These are phyloP conservation scores for Sminthurides aquaticus DNA, from an alignment of 2,888 invertebrate species.

Conservation along the genomic window DNA sequence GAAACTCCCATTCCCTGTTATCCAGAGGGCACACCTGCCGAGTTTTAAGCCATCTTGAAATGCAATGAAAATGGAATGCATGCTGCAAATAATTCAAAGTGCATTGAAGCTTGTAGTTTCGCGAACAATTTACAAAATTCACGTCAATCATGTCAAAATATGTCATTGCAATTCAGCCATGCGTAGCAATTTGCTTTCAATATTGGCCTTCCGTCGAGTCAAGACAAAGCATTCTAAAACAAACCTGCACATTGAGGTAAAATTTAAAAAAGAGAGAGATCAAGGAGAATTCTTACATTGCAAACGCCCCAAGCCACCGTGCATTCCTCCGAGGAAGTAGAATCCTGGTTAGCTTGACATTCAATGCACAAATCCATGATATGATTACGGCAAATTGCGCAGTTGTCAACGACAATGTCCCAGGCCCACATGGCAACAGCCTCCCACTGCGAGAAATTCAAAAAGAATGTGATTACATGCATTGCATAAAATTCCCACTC, in stretches of 20 bases:
- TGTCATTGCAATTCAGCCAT: neutral
- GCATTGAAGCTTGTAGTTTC: neutral
- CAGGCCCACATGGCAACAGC: constrained; percentile 99
- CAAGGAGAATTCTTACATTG: constrained; percentile 78
- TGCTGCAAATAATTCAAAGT: constrained; percentile 57
- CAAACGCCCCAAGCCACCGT: constrained; percentile 99
- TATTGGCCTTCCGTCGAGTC: neutral
- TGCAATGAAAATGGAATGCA: constrained; percentile 99
- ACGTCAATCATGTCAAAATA: too few species aligned
- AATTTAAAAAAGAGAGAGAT: too few species aligned
- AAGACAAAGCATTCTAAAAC: neutral
- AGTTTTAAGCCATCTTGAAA: constrained; percentile 98
- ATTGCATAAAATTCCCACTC: neutral
- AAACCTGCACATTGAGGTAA: too few species aligned
- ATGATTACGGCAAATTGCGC: constrained; percentile 98
- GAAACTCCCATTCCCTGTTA: constrained; percentile 99
- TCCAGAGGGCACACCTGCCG: constrained; percentile 99
- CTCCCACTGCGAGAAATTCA: constrained; percentile 73
- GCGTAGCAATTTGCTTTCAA: neutral
- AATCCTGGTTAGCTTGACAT: constrained; percentile 96
- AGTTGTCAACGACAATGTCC: constrained; percentile 99
- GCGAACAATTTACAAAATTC: too few species aligned
- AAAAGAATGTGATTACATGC: neutral
- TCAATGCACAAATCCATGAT: constrained; percentile 99
- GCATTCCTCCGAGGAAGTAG: constrained; percentile 96